Evolutionary conservation across 2,113 vertebrate species (phyloP).

Genomic region (Sialia sialis): DNA sequence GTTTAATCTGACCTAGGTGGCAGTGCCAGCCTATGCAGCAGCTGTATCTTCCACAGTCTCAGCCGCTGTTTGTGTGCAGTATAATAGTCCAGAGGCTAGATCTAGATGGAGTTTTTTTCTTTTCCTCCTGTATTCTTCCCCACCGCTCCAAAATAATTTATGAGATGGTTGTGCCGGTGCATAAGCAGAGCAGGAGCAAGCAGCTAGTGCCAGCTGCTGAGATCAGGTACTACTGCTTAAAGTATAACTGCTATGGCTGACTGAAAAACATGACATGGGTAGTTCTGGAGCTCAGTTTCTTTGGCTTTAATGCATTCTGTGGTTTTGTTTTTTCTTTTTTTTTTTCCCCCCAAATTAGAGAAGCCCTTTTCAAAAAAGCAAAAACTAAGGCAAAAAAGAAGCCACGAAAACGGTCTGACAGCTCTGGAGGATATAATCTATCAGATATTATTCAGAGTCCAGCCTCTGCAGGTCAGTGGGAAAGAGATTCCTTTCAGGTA

Average conservation of each 20-base stretch:
- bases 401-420: conserved; percentile 87
- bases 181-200: neutral
- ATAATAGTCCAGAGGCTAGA: neutral
- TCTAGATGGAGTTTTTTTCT: neutral
- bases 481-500: neutral
- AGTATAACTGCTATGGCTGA: neutral
- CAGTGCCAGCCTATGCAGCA: neutral
- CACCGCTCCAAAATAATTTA: rapidly evolving
- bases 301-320: neutral
- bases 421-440: conserved; percentile 95
- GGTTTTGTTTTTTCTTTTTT: too few species aligned
- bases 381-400: conserved; percentile 95
- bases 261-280: neutral
- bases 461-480: conserved; percentile 79
- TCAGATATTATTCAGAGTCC: conserved; percentile 93
- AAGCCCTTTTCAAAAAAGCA: conserved; percentile 85
- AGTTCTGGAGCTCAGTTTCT: neutral
- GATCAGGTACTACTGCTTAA: neutral
- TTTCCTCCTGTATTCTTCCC: neutral
- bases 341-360: conserved; percentile 71
- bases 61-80: neutral
- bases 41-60: neutral
- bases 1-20: neutral
- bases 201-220: neutral
- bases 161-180: neutral